These are phyloP conservation scores for Saturnia japonica DNA, from an alignment of 2,888 invertebrate species.

Conservation along the genomic window DNA sequence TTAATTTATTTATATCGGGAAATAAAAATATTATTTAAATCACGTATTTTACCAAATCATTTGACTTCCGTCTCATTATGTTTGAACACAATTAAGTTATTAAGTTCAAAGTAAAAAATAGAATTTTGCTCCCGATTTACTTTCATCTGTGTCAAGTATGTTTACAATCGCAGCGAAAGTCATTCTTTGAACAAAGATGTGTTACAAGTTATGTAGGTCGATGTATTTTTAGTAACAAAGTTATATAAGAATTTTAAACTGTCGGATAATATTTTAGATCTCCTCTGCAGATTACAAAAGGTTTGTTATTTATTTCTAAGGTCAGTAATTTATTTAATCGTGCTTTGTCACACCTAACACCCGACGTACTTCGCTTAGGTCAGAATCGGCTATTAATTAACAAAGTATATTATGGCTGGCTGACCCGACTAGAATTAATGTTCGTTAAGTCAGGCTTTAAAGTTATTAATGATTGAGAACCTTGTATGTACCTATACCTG, in stretches of 20 bases:
- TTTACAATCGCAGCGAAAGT: slow-evolving; percentile 32
- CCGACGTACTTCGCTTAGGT: background rate
- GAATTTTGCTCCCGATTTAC: slow-evolving; percentile 13
- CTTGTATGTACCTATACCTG: slow-evolving; percentile 25
- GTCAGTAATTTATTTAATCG: background rate
- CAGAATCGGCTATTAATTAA: slow-evolving; percentile 10
- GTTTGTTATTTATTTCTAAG: slow-evolving; percentile 1
- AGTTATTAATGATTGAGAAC: slow-evolving; percentile 42
- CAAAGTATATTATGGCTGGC: slow-evolving; percentile 6
- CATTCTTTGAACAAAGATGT: slow-evolving; percentile 34
- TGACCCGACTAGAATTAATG: background rate
- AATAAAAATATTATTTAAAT: background rate
- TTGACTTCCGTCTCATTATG: slow-evolving; percentile 7
- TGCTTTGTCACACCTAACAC: background rate
- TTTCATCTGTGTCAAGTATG: slow-evolving; percentile 26
- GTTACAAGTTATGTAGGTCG: slow-evolving; percentile 34
- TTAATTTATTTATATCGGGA: too few species aligned
- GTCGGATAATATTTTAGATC: background rate
- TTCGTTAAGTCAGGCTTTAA: background rate
- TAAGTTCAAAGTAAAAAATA: background rate
- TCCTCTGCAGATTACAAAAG: background rate
- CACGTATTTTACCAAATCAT: background rate
- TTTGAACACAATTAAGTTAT: slow-evolving; percentile 6
- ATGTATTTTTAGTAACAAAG: slow-evolving; percentile 26
- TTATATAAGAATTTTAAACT: slow-evolving; percentile 15